phyloP scores from a whole-genome alignment of 2,888 invertebrate species.

The Tipula lateralis region DNA sequence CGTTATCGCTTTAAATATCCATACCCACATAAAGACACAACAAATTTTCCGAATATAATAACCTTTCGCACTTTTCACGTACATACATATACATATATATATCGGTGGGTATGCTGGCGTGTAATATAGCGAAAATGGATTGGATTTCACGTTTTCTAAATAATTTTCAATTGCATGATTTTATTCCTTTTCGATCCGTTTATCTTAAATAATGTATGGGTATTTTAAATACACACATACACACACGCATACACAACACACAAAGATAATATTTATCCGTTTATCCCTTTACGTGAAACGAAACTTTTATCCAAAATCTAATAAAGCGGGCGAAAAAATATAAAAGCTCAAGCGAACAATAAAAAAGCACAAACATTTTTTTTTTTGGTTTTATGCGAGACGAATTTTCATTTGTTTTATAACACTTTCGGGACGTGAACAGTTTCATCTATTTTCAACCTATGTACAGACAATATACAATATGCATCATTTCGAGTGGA shows the following conservation, averaged over 20 bases:
- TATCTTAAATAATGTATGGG: not conserved
- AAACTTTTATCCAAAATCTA: not conserved
- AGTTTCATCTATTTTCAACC: not conserved
- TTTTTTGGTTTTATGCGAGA: not conserved
- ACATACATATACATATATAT: no score
- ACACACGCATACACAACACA: not conserved
- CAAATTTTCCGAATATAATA: not conserved
- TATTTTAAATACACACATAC: not conserved
- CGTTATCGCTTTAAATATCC: not conserved
- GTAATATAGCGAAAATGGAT: not conserved
- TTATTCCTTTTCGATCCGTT: not conserved
- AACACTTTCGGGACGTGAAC: not conserved
- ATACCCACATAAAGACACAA: not conserved
- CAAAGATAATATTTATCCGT: not conserved
- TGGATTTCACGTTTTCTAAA: not conserved
- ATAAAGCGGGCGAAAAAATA: not conserved
- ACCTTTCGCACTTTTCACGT: not conserved
- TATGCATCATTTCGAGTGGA: not conserved
- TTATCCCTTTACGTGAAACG: slow-evolving; percentile 1
- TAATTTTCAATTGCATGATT: slow-evolving; percentile 2
- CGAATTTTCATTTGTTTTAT: not conserved
- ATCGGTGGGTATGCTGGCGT: not conserved
- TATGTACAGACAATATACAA: not conserved
- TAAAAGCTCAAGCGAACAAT: not conserved
- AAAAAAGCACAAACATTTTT: not conserved